Evolutionary conservation across 2,113 vertebrate genomes (phyloP), one percentile per base, ranked within the genome.

Genomic region (Pao palembangensis): DNA sequence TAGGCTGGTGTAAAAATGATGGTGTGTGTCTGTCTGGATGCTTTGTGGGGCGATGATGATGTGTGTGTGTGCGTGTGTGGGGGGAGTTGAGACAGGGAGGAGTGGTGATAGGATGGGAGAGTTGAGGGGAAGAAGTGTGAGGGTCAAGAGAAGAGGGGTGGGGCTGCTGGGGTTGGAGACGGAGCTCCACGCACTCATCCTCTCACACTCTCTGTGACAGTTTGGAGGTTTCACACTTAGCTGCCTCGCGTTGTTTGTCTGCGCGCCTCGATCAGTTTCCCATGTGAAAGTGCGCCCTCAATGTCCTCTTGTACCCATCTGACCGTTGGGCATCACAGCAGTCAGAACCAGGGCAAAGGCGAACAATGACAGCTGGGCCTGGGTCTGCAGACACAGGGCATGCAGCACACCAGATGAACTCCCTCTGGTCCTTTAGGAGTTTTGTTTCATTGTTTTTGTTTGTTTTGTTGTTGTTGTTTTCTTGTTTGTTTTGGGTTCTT

Each of bases 151-250:
- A 18, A 64, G 20, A 6, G 52, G 46, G 20, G 28, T 12, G 15
- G 14, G 14, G 21, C 15, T 12, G 15, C 52, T 2, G 46, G 12
- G 17, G 38, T 3, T 8, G 47, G 28, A 51, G 51, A 41, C 1
- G 57, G 62, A 15, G 21, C 47, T 42, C 58, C 64, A 66, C 67
- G 78, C 61, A 66, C 76, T 71, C 76, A 52, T 67, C 72, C 78
- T 68, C 73, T 73, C 58, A 64, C 73, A 68, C 73, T 75, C 71
- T 79, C 69, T 25, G 76, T 83, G 87, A 91, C 91, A 90, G 89
- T 91, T 91, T 87, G 86, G 80, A 85, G 84, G 83, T 80, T 88
- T 88, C 87, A 89, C 88, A 88, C 88, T 89, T 88, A 82, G 86
- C 83, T 85, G 85, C 85, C 82, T 79, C 79, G 80, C 61, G 55